These are phyloP conservation scores for Alligator sinensis DNA, from an alignment of 2,113 vertebrate species.

Conservation along the genomic window DNA sequence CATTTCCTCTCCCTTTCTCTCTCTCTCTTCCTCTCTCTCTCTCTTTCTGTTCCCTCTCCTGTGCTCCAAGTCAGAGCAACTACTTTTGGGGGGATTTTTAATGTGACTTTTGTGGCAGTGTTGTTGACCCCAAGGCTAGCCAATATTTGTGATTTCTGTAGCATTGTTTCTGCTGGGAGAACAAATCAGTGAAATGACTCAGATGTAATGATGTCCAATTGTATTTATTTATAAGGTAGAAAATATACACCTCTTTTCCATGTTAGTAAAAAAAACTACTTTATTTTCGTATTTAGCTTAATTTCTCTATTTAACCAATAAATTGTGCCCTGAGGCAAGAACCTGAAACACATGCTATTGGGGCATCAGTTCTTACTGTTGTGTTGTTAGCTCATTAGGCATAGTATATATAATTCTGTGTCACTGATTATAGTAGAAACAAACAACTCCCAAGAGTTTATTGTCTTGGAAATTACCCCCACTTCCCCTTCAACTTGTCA, in stretches of 20 bases:
- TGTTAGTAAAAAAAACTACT: neutral
- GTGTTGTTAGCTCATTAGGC: neutral
- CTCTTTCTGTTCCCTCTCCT: neutral
- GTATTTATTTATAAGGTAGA: constrained; percentile 29
- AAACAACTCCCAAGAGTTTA: neutral
- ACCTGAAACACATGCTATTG: neutral
- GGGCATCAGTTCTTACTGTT: neutral
- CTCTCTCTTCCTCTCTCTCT: neutral
- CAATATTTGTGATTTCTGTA: neutral
- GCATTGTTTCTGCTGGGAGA: neutral
- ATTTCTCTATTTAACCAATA: neutral
- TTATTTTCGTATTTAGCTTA: neutral
- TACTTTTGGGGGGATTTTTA: constrained; percentile 11
- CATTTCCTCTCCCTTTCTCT: neutral
- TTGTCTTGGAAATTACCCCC: neutral
- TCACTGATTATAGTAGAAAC: neutral
- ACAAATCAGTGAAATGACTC: neutral
- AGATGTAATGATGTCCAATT: constrained; percentile 47
- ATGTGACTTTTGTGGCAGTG: neutral
- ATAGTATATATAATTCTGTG: neutral
- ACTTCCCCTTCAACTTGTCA: too few species aligned
- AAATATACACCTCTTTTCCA: too few species aligned
- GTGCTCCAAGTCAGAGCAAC: neutral
- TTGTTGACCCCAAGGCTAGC: neutral
- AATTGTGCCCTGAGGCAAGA: neutral